Evolutionary conservation across 35 echinoderm and acorn worm species (phyloP), one percentile per base, ranked within the genome.

Genomic region (Hemicentrotus pulcherrimus): DNA sequence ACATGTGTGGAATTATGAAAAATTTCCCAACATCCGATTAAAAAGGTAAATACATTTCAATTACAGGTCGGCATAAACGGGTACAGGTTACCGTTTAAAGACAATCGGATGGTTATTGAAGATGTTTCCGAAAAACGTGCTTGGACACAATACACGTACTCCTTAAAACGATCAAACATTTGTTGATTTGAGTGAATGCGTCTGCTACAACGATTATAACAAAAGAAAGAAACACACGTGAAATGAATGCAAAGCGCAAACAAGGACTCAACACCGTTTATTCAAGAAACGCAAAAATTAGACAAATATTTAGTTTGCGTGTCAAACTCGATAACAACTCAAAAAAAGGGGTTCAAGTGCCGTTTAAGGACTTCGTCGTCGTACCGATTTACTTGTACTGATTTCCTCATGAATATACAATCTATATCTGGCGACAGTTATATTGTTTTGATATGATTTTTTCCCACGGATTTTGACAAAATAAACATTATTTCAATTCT

Each of bases 211-310:
- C 65, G 28, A 78, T 78, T 22, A 78, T 78, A 78, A 28, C 65
- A 78, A 78, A 78, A n/a, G 65, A 78, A n/a, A 28, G 65, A 78
- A 78, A 78, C 15, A n/a, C 65, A 78, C 65, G 65, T 78, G 65
- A 78, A 78, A 78, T 78, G 65, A 78, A 78, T 78, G 65, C 65
- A 78, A 78, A 78, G 65, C 65, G 65, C 65, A 78, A 78, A 78
- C 28, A 78, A 78, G 24, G 19, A 78, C 65, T 78, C 65, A 78
- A 78, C 65, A 78, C 19, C 15, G 65, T 78, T 78, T 78, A 78
- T 78, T 78, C 65, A 78, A 78, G 65, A 3, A 78, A 22, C 65
- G 65, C 19, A 78, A 18, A 78, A 78, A 78, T 78, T 78, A 78
- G 65, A 78, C 65, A 78, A 78, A 78, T 78, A 78, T 78, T 78